Evolutionary conservation across 2,797 vertebrate species (phyloP).

Genomic region (Diplodus sargus): DNA sequence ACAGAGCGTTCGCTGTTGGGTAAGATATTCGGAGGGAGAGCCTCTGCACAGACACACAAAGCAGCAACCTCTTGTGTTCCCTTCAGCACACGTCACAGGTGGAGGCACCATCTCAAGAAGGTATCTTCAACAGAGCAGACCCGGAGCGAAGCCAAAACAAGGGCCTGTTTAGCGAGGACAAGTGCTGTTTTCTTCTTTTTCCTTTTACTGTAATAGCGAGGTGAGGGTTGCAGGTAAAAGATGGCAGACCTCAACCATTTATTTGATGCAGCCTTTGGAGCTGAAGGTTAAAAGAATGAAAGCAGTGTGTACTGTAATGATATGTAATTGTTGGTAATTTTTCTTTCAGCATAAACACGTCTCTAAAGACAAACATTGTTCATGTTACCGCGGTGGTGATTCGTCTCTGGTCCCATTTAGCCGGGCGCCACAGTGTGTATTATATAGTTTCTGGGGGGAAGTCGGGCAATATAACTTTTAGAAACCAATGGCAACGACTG

Average conservation of each 20-base stretch:
- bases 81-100: conserved; percentile 42
- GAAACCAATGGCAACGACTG: too few species aligned
- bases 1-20: conserved; percentile 7
- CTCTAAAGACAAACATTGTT: conserved; percentile 1
- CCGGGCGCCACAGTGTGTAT: too few species aligned
- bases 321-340: conserved; percentile 9
- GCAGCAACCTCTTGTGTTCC: conserved; percentile 12
- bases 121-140: conserved; percentile 56
- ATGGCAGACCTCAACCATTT: conserved; percentile 33
- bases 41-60: conserved; percentile 36
- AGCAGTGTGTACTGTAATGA: conserved; percentile 18
- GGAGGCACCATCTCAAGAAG: conserved; percentile 30
- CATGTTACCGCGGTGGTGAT: neutral
- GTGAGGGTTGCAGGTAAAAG: conserved; percentile 38
- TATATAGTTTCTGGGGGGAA: too few species aligned
- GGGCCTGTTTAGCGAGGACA: conserved; percentile 36
- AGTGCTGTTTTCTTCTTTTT: conserved; percentile 7
- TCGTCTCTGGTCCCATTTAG: neutral
- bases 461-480: too few species aligned
- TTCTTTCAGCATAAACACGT: neutral
- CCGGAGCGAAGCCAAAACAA: conserved; percentile 46
- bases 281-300: conserved; percentile 44
- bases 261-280: conserved; percentile 11
- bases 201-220: conserved; percentile 13
- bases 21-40: conserved; percentile 44